A percentile compares a stretch with the other conserved stretches of the same genome.
phyloP scores from a whole-genome alignment of 2,797 vertebrate species.

The Sardinella longiceps region DNA sequence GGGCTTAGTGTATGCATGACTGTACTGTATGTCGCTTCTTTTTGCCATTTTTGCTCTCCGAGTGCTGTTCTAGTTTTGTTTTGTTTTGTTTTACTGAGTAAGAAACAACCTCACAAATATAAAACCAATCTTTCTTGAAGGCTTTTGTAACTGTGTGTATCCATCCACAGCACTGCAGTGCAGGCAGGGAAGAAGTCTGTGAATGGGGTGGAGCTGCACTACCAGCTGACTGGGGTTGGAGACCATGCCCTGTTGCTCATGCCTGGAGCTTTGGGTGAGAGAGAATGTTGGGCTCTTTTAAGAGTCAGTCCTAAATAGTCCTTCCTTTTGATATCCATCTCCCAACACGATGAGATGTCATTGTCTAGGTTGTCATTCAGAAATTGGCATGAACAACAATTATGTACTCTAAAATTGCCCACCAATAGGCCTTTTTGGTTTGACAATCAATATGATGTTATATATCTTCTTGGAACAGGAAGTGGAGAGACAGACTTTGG shows the following conservation, averaged over 20 bases:
- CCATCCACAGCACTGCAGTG: constrained; percentile 70
- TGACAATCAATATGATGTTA: no score
- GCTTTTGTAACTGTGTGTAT: constrained; percentile 16
- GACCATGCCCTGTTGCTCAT: constrained; percentile 82
- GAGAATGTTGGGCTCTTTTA: not conserved
- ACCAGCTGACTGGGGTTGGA: constrained; percentile 81
- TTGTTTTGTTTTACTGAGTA: not conserved
- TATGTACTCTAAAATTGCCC: no score
- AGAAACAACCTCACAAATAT: not conserved
- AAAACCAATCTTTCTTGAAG: not conserved
- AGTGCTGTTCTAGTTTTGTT: no score
- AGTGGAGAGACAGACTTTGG: constrained; percentile 85
- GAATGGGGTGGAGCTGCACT: constrained; percentile 85
- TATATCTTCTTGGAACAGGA: constrained; percentile 67
- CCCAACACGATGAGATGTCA: not conserved
- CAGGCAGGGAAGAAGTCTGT: constrained; percentile 74
- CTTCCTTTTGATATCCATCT: not conserved
- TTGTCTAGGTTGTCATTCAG: no score
- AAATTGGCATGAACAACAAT: not conserved
- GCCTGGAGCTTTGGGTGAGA: constrained; percentile 85
- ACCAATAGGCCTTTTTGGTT: no score
- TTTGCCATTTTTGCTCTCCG: no score
- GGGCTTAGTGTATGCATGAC: no score
- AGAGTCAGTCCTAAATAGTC: not conserved
- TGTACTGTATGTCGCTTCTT: no score